Base-by-base conservation (phyloP, 2,113 vertebrate species). In the Pycnonotus jocosus region DNA sequence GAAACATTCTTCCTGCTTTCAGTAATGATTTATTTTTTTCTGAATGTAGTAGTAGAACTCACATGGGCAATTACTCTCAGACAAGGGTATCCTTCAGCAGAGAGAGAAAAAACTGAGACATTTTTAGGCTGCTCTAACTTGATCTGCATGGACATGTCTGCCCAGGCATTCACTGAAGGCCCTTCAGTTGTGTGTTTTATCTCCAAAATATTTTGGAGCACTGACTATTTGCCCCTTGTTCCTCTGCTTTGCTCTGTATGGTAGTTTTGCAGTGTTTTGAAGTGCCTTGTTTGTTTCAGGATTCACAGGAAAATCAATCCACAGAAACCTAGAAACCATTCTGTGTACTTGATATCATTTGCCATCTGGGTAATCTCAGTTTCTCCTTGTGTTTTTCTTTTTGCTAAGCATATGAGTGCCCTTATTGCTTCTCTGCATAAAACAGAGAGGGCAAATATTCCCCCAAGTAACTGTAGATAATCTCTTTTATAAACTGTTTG, bases 401-500 rank as follows among this genome's bases (percentile, higher is more conserved):
- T 68, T 78, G 17, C 42, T 86, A 38, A 60, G 56, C 69, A 11
- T 77, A 65, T 42, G 16, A 35, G 86, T 94, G 72, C 30, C 66
- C 31, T 73, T 73, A 51, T n/a, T 91, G 31, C 77, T 84, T 57
- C 65, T 83, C 51, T 7, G 11, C 51, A 57, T 78, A 79, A 82
- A 53, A 66, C 7, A 62, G 51, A 61, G 44, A 56, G 44, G 56
- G 38, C 42, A 92, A 88, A 81, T 86, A 65, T n/a, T 86, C 71
- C 48, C 17, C 25, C 66, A 62, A 66, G 48, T 86, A 90, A 91
- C 40, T 81, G 65, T n/a, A 83, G 81, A 61, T 84, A 95, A 88
- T 95, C 61, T 82, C 35, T 93, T 94, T 71, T 94, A 76, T 83
- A 96, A 92, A 90, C 76, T 96, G 40, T 95, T 96, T 92, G 83